Evolutionary conservation across 2,797 vertebrate genomes (phyloP), one percentile per base, ranked within the genome.

Genomic region (Gila robusta): DNA sequence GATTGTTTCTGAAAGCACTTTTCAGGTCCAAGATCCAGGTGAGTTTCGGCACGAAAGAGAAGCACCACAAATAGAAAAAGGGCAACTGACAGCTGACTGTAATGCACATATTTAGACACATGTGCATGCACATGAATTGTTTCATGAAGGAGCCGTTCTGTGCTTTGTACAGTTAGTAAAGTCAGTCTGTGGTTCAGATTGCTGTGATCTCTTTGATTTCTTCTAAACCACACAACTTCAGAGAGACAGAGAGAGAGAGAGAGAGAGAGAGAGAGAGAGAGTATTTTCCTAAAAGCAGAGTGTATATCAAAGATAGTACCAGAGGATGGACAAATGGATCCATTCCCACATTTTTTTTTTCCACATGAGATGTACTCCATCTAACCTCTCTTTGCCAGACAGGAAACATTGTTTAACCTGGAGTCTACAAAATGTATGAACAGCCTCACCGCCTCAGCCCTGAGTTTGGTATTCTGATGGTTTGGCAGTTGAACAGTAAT

Each of bases 401-500:
- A 72, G 19, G 39, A 62, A 71, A 79, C 77, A 39, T 35, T 72
- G 67, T 85, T 72, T 66, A 85, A 85, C 26, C 14, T 19, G 28
- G 2, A 62, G 52, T 62, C 76, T 85, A 56, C 83, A 49, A 64
- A 85, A 85, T 84, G 52, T 21, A 59, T 79, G 66, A 71, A 79
- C 66, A 62, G 39, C 26, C 67, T 62, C 12, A 16, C 5, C 0
- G 41, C 71, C 28, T 74, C 26, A 32, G 56, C 21, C 21, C 49
- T 32, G 26, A 79, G 52, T 72, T 85, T 71, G 66, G 54, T 62
- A 79, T 85, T 72, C 76, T 79, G 83, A 85, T n/a, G 67, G 37
- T 37, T 79, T 79, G 83, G 79, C 84, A 86, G 70, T 28, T 86
- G 77, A 80, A 71, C 77, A 74, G 44, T 81, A 86, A 80, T 81